Evolutionary conservation across 2,888 invertebrate species (phyloP), one percentile per base, ranked within the genome.

Genomic region (Macrophya annulata): DNA sequence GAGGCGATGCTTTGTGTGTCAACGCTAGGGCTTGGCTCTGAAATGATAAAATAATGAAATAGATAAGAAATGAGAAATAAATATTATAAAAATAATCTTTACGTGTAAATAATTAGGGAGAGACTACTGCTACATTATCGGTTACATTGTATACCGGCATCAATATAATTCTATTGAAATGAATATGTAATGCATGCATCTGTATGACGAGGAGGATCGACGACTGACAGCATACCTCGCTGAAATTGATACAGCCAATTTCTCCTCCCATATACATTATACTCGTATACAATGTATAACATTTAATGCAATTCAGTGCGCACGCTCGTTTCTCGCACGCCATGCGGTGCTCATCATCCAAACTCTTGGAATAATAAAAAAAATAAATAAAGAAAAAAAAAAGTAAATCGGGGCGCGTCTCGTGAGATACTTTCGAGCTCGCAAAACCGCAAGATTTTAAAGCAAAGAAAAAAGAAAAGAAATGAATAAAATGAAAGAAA

Each of bases 21-120:
- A 96, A 93, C 86, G 96, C 96, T 92, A 96, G 92, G 83, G 96
- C 96, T 92, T 96, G 96, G 91, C 95, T 96, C 96, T 96, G 94
- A 84, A 94, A 94, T 89, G 62, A 62, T n/a, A 68, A 37, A 37
- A 37, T 37, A 68, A 68, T 37, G 17, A 8, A 59, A 12, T 17
- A n/a, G 17, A 62, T 51, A 43, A 12, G 62, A 81, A 40, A 21
- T 45, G 3, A 3, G 31, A 31, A 31, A 31, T 31, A 31, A 31
- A 31, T 31, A 31, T 31, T 31, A 31, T 3, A 31, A 31, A 1
- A 31, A 31, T 31, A 3, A 31, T 31, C 31, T 31, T 3, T 21
- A 68, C 37, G 31, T 68, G 4, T 37, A 68, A 31, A 68, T 68
- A 17, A 62, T 62, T 37, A 37, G 37, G 0, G 4, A 25, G 1